phyloP scores from a whole-genome alignment of 2,888 invertebrate species.

The Sturmia bella region DNA sequence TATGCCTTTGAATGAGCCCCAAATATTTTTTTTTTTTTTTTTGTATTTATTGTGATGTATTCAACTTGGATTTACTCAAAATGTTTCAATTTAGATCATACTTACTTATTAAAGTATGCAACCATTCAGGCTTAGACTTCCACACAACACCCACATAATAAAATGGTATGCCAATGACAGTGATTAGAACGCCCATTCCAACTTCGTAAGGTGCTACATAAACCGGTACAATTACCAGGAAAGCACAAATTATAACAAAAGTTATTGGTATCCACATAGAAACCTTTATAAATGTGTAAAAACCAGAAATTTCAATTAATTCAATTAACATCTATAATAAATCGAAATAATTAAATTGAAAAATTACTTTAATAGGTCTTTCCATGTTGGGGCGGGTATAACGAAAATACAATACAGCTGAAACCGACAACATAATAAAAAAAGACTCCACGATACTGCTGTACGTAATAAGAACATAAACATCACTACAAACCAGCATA shows the following conservation, averaged over 20 bases:
- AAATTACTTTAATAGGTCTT: conserved; percentile 91
- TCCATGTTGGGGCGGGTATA: conserved; percentile 89
- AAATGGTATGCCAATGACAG: conserved; percentile 91
- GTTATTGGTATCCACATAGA: conserved; percentile 88
- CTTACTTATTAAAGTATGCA: conserved; percentile 85
- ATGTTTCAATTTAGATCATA: not conserved
- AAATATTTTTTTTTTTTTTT: not conserved
- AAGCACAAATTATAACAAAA: conserved; percentile 89
- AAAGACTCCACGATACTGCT: conserved; percentile 96
- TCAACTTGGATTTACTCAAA: not conserved
- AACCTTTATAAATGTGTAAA: conserved; percentile 83
- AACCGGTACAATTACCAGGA: conserved; percentile 90
- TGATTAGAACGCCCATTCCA: conserved; percentile 89
- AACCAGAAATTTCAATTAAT: not conserved
- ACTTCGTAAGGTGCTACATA: conserved; percentile 91
- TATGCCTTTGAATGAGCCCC: no score
- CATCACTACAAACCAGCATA: conserved; percentile 92
- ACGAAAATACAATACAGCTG: conserved; percentile 91
- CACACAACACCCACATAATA: conserved; percentile 88
- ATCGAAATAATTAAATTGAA: conserved; percentile 35
- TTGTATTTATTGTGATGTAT: not conserved
- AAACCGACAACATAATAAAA: conserved; percentile 93
- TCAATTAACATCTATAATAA: conserved; percentile 38
- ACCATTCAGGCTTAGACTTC: conserved; percentile 85
- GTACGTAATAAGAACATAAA: conserved; percentile 94